Percentiles rank a stretch among this genome's conserved stretches.
Evolutionary conservation across 2,797 vertebrate genomes (phyloP).

Genomic region (Podargus strigoides): DNA sequence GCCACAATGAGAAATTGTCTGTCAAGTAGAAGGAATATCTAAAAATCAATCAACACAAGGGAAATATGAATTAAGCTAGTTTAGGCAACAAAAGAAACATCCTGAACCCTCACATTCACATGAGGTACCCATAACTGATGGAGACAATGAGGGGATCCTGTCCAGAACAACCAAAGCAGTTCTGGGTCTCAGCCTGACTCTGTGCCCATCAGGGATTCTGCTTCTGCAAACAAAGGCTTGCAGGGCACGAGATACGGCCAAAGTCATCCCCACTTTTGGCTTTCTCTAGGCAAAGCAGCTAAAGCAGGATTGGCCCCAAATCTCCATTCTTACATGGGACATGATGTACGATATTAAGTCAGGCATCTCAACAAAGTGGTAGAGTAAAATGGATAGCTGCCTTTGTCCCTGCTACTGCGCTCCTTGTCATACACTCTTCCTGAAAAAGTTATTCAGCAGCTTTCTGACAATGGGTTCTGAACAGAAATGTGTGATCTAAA

Average conservation of each 20-base stretch:
- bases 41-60: neutral
- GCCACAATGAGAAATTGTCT: neutral
- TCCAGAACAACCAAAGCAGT: neutral
- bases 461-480: neutral
- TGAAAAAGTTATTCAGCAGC: conserved; percentile 47
- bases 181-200: neutral
- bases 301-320: neutral
- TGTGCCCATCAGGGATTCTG: neutral
- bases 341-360: neutral
- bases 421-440: neutral
- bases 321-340: neutral
- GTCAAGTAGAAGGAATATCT: neutral
- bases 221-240: neutral
- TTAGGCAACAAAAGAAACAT: neutral
- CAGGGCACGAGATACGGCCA: neutral
- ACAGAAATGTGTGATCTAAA: conserved; percentile 44
- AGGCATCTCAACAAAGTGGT: neutral
- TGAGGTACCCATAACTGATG: fast-evolving
- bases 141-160: neutral
- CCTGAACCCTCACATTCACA: fast-evolving
- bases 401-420: neutral
- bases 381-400: neutral
- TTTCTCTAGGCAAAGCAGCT: neutral
- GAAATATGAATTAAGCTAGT: neutral
- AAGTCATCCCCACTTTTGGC: neutral